Evolutionary conservation across 1,140 invertebrate species (phyloP), one percentile per base, ranked within the genome.

Genomic region (Drosophila sp.): DNA sequence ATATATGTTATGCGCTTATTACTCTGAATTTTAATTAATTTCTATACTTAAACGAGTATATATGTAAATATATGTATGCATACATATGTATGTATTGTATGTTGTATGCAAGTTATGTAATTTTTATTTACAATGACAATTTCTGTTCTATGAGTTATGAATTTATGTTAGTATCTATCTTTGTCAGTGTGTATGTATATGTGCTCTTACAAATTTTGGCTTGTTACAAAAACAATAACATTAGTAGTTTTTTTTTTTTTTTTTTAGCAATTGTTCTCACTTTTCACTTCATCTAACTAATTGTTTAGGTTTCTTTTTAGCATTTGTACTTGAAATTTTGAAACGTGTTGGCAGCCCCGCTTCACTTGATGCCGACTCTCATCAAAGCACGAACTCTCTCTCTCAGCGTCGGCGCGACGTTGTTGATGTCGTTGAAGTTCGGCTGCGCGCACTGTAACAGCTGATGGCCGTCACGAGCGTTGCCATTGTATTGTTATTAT

Each of bases 401-500:
- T 48, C 34, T 58, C 16, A 73, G 54, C 9, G 76, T 34, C 27
- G 50, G n/a, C 63, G 63, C 40, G 65, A 21, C 38, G 57, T 43
- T 18, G 25, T 16, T 54, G 38, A 8, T 11, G 57, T 40, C 6
- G 48, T 25, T 8, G 46, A 43, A 8, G 73, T 50, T 27, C 73
- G 73, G 8, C 46, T 69, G 16, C 71, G 71, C 5, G 51, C 62
- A 48, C 79, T 65, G 6, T 82, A 81, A 57, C 78, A 81, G 51
- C 78, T 73, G 8, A 82, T 84, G 53, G 80, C 58, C 0, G 80
- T 66, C 14, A 82, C 78, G 0, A 82, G 57, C 13, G 69, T 53
- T 58, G 69, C 69, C 53, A 72, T 66, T 40, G 54, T 32, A 32
- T 21, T 71, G 32, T 48, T 76, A 36, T 36, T 72, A 27, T 58